Conservation (phyloP, 2,113 vertebrate genomes). For the Tympanuchus pallidicinctus region DNA sequence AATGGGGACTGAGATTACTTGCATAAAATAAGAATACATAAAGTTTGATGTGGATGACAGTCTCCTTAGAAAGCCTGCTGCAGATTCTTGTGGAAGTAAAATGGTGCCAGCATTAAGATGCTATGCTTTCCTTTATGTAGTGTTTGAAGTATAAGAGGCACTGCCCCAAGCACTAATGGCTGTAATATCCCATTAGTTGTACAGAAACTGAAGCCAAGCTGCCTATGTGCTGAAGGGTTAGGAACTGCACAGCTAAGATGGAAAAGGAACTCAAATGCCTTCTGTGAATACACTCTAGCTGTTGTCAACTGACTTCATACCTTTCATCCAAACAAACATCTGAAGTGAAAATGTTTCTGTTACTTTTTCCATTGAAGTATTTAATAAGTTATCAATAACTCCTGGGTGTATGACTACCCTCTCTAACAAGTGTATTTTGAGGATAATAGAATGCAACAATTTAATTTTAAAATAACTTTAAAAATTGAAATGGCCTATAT, state of each 20-base stretch:
- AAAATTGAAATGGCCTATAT: background rate
- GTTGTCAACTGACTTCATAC: background rate
- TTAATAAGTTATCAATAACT: background rate
- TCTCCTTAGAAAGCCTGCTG: background rate
- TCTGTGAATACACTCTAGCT: background rate
- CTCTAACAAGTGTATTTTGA: background rate
- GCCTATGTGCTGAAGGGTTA: background rate
- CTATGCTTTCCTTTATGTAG: background rate
- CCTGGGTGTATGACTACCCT: background rate
- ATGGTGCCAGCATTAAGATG: background rate
- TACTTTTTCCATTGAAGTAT: background rate
- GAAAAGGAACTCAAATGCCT: background rate
- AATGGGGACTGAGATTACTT: background rate
- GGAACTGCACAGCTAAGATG: background rate
- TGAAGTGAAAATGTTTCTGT: constrained; percentile 9
- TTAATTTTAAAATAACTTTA: background rate
- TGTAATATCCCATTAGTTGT: background rate
- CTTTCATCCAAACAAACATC: constrained; percentile 15
- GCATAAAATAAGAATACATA: background rate
- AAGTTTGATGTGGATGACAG: background rate
- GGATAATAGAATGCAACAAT: background rate
- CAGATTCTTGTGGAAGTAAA: background rate
- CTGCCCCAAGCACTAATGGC: background rate
- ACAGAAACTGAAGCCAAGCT: background rate
- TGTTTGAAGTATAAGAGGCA: background rate